phyloP scores from a whole-genome alignment of 2,888 invertebrate genomes.

The Pocota personata region DNA sequence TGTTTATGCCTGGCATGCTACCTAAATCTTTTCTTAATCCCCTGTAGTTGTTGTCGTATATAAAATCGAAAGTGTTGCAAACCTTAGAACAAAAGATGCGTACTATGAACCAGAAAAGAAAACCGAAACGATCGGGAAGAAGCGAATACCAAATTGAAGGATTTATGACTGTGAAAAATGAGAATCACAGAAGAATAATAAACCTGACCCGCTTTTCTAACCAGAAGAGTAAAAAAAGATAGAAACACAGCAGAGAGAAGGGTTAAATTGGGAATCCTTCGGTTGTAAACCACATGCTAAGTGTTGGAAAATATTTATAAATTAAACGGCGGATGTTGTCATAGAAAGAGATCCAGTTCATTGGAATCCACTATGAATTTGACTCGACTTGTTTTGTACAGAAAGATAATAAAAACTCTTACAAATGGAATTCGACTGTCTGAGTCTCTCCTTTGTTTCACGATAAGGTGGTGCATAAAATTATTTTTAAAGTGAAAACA shows the following conservation, averaged over 20 bases:
- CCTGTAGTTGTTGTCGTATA: neutral
- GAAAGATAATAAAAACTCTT: neutral
- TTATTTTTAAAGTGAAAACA: slow-evolving; percentile 6
- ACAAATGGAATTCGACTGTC: neutral
- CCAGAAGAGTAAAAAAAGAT: slow-evolving; percentile 24
- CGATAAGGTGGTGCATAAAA: neutral
- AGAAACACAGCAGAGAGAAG: slow-evolving; percentile 13
- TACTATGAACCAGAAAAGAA: too few relatives aligned
- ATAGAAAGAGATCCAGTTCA: slow-evolving; percentile 4
- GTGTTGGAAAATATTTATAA: slow-evolving; percentile 64
- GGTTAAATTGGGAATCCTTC: slow-evolving; percentile 55
- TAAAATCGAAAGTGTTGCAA: slow-evolving; percentile 66
- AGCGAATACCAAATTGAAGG: slow-evolving; percentile 20
- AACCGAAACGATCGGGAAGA: neutral
- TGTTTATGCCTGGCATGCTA: slow-evolving; percentile 25
- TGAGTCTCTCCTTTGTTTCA: neutral
- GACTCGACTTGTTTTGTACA: neutral
- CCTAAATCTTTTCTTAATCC: slow-evolving; percentile 27
- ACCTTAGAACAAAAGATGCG: slow-evolving; percentile 42
- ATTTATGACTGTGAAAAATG: slow-evolving; percentile 57
- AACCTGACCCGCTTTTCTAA: slow-evolving; percentile 49
- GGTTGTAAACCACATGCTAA: slow-evolving; percentile 71
- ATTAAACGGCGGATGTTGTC: neutral
- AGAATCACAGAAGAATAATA: neutral
- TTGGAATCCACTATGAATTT: slow-evolving; percentile 3